Evolutionary conservation across 2,888 invertebrate species (phyloP).

Genomic region (Dugesia japonica): DNA sequence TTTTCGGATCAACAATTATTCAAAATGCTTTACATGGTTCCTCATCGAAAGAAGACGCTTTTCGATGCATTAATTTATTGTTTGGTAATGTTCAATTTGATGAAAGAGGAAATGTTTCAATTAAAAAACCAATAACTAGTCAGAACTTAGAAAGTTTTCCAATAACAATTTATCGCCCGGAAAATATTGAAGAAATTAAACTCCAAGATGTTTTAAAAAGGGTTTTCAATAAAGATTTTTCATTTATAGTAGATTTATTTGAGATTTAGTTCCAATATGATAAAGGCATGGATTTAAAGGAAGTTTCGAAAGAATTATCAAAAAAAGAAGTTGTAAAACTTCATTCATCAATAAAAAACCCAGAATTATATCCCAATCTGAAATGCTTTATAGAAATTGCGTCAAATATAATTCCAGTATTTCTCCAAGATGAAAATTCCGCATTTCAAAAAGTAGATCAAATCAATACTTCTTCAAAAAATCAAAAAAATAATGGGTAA

Average conservation of each 20-base stretch:
- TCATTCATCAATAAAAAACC: background rate
- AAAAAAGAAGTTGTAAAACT: background rate
- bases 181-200: background rate
- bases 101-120: background rate
- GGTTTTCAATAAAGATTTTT: no score
- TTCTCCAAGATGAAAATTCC: background rate
- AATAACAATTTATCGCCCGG: background rate
- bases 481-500: background rate
- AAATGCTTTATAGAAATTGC: slow-evolving; percentile 15
- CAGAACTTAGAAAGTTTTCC: background rate
- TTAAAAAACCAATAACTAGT: background rate
- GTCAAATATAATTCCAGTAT: background rate
- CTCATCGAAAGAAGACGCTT: slow-evolving; percentile 41
- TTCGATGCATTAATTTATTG: background rate
- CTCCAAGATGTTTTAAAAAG: background rate
- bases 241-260: no score
- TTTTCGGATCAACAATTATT: slow-evolving; percentile 42
- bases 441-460: background rate
- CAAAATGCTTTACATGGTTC: slow-evolving; percentile 48
- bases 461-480: background rate
- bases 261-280: background rate
- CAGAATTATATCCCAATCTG: background rate
- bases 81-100: slow-evolving; percentile 15
- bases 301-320: background rate
- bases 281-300: background rate